A percentile compares a stretch with the other conserved stretches of the same genome.
Conservation (phyloP, 2,113 vertebrate genomes). For the Naja naja region DNA sequence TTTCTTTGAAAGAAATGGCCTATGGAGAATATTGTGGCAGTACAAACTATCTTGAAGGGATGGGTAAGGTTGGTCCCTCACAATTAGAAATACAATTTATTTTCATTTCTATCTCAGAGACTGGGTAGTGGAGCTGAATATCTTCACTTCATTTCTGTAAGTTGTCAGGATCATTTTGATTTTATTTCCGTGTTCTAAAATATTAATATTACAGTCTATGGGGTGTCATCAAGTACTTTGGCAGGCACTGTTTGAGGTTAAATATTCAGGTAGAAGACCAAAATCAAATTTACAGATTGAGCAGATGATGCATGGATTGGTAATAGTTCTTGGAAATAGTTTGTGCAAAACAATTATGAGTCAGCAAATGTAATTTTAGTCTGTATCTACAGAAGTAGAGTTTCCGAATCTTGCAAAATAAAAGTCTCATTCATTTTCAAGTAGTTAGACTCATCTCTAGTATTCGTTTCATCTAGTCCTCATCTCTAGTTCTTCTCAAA, state of each 20-base stretch:
- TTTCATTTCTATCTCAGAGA: too few relatives aligned
- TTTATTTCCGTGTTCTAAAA: background rate
- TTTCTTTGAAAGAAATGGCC: background rate
- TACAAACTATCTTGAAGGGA: background rate
- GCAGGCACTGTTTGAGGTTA: too few relatives aligned
- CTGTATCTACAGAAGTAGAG: background rate
- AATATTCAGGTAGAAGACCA: background rate
- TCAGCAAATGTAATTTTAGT: background rate
- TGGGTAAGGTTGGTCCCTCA: background rate
- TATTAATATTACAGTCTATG: background rate
- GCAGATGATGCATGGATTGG: background rate
- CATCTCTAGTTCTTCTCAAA: background rate
- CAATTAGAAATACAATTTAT: background rate
- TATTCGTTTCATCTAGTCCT: background rate
- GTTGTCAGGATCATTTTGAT: background rate
- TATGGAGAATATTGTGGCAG: background rate
- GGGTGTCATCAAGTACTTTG: background rate
- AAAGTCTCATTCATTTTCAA: background rate
- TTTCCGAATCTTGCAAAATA: background rate
- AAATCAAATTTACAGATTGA: background rate
- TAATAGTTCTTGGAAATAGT: background rate
- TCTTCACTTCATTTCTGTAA: background rate
- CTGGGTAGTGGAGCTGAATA: background rate
- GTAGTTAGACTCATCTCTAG: background rate
- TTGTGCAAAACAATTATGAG: background rate